Evolutionary conservation across 2,888 invertebrate species (phyloP).

Genomic region (Exephanes ischioxanthus): DNA sequence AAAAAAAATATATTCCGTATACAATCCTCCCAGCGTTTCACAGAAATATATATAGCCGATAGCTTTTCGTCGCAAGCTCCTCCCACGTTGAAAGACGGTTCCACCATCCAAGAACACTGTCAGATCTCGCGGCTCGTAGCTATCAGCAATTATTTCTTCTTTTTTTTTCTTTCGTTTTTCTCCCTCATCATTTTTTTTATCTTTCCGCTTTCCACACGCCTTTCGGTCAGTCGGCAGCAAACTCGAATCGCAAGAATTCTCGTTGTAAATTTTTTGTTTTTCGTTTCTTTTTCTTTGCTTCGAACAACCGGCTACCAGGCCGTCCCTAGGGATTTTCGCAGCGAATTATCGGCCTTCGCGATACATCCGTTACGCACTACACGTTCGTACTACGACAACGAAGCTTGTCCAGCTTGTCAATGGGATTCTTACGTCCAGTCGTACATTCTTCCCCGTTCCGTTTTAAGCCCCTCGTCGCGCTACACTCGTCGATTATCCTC

Average conservation of each 20-base stretch:
- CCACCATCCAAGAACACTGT: conserved; percentile 51
- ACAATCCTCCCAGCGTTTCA: conserved; percentile 24
- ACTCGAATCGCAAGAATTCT: not conserved
- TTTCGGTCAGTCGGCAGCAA: conserved; percentile 10
- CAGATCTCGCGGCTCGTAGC: conserved; percentile 36
- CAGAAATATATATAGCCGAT: conserved; percentile 5
- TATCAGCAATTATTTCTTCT: conserved; percentile 1
- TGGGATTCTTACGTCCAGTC: not conserved
- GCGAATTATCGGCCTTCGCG: conserved; percentile 2
- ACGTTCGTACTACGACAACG: not conserved
- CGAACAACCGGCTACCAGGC: conserved; percentile 22
- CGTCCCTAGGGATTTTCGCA: conserved; percentile 5
- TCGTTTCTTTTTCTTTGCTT: conserved; percentile 27
- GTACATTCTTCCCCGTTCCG: not conserved
- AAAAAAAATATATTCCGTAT: conserved; percentile 23
- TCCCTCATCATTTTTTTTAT: conserved; percentile 71
- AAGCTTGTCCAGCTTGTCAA: not conserved
- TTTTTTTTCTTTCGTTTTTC: conserved; percentile 27
- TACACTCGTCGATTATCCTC: not conserved
- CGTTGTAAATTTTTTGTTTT: not conserved
- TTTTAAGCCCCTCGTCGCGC: not conserved
- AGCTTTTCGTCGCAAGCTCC: conserved; percentile 11
- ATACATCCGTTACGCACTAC: conserved; percentile 3
- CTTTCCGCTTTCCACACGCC: conserved; percentile 8
- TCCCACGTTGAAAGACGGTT: conserved; percentile 57